Conservation (phyloP, 30 jellyfish, hydroid and myxozoan genomes). For the Morbakka virulenta region DNA sequence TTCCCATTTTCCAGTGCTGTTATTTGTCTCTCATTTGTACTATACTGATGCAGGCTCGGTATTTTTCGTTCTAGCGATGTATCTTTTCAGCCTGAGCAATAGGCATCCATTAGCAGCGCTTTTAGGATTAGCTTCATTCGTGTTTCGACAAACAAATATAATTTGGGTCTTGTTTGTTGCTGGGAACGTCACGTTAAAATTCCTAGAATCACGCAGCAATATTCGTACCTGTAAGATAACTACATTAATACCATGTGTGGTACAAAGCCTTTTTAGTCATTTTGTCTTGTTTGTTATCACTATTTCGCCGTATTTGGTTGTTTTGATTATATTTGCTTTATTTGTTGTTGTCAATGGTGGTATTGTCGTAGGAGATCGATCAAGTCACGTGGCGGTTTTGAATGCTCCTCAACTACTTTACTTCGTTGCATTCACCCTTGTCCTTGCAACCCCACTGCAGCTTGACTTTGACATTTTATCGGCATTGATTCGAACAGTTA, state of each 20-base stretch:
- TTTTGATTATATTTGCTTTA: conserved; percentile 52
- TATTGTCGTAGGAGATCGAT: conserved; percentile 94
- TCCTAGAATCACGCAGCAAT: neutral
- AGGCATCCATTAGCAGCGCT: conserved; percentile 60
- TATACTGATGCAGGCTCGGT: conserved; percentile 98
- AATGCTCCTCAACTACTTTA: conserved; percentile 83
- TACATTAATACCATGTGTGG: neutral
- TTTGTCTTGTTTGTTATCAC: neutral
- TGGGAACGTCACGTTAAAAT: conserved; percentile 28
- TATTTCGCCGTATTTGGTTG: conserved; percentile 49
- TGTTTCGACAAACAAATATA: conserved; percentile 93
- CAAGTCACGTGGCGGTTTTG: conserved; percentile 82
- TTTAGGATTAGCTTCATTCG: conserved; percentile 70
- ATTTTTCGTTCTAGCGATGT: conserved; percentile 54
- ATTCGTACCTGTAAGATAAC: neutral
- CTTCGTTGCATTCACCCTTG: conserved; percentile 60
- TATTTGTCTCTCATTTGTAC: conserved; percentile 71
- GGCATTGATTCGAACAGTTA: neutral
- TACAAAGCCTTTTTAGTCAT: neutral
- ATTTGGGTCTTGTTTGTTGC: conserved; percentile 86
- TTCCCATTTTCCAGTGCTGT: conserved; percentile 69
- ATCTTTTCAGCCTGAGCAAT: conserved; percentile 46
- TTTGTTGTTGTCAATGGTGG: conserved; percentile 78
- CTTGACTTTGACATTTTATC: conserved; percentile 27
- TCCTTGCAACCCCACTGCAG: conserved; percentile 47